Evolutionary conservation across 2,113 vertebrate genomes (phyloP), one percentile per base, ranked within the genome.

Genomic region (Nycticebus coucang): DNA sequence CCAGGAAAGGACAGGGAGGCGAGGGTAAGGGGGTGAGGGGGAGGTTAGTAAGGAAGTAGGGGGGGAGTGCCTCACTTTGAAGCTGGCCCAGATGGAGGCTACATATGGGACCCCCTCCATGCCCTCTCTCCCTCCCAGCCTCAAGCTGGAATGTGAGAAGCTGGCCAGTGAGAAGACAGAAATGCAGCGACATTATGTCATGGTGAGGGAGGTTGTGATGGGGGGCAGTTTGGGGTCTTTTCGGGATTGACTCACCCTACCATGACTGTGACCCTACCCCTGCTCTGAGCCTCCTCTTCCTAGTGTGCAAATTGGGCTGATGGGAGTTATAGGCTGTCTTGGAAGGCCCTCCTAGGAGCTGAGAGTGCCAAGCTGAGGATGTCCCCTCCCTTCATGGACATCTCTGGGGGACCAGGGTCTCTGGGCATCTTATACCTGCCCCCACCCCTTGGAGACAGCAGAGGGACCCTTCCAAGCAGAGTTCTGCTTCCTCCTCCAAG

Each of bases 61-160:
- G 41, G 21, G 2, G 60, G 62, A 21, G 37, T 11, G 69, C 50
- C 9, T 92, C 59, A 30, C 64, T 95, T 78, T 66, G 94, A 66
- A 84, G 72, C 78, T 37, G 92, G 74, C 75, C 75, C 50, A 78
- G 45, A 12, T 28, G 50, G 50, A 4, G 75, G 45, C 17, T 5
- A 37, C 60, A 24, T 64, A 60, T n/a, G 59, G 68, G 75, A 74
- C n/a, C 21, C 72, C 50, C 74, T 57, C 62, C 22, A 3, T 41
- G 45, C 5, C 69, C 22, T 15, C 6, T 91, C 55, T 83, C 57
- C 84, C 79, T 75, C 96, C 80, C 97, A 99, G 99, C 95, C 97
- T 99, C 97, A 99, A 99, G 97, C 97, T 99, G 98, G 99, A 99
- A 82, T 99, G 99, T 6, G 99, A 99, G 97, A 99, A 99, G 93